These are phyloP conservation scores for Campaea margaritaria DNA, from an alignment of 2,888 invertebrate genomes.

Conservation along the genomic window DNA sequence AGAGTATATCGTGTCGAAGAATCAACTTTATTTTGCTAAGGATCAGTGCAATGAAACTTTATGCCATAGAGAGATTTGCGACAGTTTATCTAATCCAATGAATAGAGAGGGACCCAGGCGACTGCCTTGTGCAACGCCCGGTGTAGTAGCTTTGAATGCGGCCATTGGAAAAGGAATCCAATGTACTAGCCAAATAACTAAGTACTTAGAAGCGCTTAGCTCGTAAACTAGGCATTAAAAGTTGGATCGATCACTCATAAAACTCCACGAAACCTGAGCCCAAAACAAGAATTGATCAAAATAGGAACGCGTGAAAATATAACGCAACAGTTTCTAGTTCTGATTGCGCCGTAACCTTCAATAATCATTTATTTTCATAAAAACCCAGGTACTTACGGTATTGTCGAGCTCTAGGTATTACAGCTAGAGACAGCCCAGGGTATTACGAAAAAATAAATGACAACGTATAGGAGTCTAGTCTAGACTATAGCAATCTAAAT, in stretches of 20 bases:
- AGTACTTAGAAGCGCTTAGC: background rate
- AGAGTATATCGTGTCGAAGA: no score
- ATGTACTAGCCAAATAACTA: background rate
- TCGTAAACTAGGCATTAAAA: no score
- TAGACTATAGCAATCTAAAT: background rate
- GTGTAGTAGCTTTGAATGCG: background rate
- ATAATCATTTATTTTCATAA: background rate
- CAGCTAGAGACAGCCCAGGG: no score
- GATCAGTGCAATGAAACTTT: no score
- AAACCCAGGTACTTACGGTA: no score
- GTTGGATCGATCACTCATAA: no score
- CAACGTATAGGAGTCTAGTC: background rate
- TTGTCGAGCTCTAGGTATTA: no score
- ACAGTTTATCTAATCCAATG: background rate
- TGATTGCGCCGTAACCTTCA: background rate
- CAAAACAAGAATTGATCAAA: background rate
- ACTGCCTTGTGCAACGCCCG: conserved; percentile 1
- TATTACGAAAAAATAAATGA: background rate
- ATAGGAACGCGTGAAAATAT: background rate
- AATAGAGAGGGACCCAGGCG: background rate
- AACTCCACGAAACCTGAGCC: background rate
- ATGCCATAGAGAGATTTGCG: no score
- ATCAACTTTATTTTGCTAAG: no score
- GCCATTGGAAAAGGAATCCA: background rate
- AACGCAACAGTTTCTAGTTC: background rate